These are phyloP conservation scores for Emberiza fucata DNA, from an alignment of 2,113 vertebrate species.

Conservation along the genomic window DNA sequence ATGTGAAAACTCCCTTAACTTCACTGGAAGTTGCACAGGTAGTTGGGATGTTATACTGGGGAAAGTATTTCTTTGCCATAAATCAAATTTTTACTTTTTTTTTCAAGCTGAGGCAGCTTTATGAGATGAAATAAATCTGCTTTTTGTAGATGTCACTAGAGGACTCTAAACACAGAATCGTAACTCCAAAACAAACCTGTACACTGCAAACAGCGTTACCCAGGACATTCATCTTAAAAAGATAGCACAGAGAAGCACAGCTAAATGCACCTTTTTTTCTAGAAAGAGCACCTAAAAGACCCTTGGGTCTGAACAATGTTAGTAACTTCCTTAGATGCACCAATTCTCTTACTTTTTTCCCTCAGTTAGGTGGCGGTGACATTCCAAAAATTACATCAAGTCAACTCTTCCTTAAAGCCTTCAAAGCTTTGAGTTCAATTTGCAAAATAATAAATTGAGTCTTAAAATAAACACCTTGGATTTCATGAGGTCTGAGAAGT, in stretches of 20 bases:
- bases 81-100: not conserved
- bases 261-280: not conserved
- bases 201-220: not conserved
- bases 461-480: not conserved
- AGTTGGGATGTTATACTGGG: not conserved
- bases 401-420: not conserved
- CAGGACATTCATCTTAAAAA: not conserved
- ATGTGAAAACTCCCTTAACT: not conserved
- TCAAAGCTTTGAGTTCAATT: not conserved
- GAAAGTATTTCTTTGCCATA: not conserved
- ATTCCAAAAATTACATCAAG: not conserved
- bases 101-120: not conserved
- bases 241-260: not conserved
- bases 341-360: not conserved
- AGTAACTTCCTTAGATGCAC: not conserved
- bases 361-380: not conserved
- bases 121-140: not conserved
- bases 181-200: slow-evolving; percentile 12
- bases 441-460: not conserved
- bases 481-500: not conserved
- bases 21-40: not conserved
- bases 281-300: not conserved
- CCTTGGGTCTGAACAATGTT: not conserved
- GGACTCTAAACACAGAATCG: not conserved
- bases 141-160: not conserved